Evolutionary conservation across 2,113 vertebrate species (phyloP), one percentile per base, ranked within the genome.

Genomic region (Colaptes auratus): DNA sequence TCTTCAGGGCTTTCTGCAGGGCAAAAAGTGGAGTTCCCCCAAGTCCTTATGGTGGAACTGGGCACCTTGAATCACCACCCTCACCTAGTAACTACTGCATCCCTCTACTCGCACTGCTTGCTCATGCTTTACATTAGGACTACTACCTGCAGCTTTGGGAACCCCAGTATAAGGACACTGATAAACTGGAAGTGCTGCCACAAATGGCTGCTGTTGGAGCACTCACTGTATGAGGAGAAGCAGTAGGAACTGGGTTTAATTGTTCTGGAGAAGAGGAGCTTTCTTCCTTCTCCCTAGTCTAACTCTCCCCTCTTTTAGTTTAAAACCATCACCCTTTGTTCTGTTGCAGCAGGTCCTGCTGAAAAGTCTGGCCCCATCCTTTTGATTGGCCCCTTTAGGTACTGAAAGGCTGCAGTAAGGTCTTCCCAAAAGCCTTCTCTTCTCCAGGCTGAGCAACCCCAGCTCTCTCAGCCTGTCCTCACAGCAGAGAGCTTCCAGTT

Each of bases 101-200:
- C 23, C 33, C 8, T 50, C 13, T 46, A 15, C 7, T 66, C 10
- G 27, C 14, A 6, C 61, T 58, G 13, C 27, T 66, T 55, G 35
- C 19, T 35, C 35, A 9, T 42, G 24, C 23, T 30, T 25, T 12
- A n/a, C n/a, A n/a, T 17, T 8, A 28, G 52, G n/a, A 66, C 23
- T 27, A 27, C 3, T 19, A 8, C 11, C 15, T 9, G 10, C 14
- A 59, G 42, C 11, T 59, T 42, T 52, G 33, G 30, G 15, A 6
- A 2, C 33, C 11, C 6, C 23, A 4, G 2, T n/a, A 10, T 12
- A 27, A 59, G 18, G 23, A 23, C 8, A 10, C 4, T 15, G 28
- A 30, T 24, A 36, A 53, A 7, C 6, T 53, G 35, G 30, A 35
- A 69, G 24, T 9, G 9, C 6, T 15, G 52, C 5, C 33, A 42